These are phyloP conservation scores for Sipha flava DNA, from an alignment of 1,140 invertebrate genomes.

Conservation along the genomic window DNA sequence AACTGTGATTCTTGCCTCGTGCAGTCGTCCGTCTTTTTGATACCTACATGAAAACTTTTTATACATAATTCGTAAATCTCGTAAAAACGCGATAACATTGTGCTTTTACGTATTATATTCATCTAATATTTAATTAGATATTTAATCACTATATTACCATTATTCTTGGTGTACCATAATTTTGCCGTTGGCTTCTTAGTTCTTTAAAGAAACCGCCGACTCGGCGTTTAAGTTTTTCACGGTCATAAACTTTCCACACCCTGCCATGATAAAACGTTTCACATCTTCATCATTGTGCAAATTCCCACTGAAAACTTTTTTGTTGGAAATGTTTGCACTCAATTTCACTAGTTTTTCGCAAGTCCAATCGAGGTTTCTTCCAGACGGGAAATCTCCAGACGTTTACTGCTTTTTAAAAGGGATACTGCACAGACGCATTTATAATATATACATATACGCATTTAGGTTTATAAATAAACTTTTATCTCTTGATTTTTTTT, in stretches of 20 bases:
- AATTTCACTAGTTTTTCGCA: neutral
- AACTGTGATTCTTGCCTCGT: too few species aligned
- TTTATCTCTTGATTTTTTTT: too few species aligned
- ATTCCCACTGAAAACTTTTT: neutral
- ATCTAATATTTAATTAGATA: too few species aligned
- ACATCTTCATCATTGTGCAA: neutral
- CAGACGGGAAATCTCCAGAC: neutral
- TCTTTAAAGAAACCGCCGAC: neutral
- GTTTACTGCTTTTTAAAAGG: too few species aligned
- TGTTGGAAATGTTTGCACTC: neutral
- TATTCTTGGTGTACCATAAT: neutral
- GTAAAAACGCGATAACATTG: too few species aligned
- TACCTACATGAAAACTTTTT: too few species aligned
- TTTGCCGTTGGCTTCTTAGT: neutral
- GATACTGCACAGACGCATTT: too few species aligned
- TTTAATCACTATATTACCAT: neutral
- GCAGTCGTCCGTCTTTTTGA: too few species aligned
- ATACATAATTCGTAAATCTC: too few species aligned
- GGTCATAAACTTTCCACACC: neutral
- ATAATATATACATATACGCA: too few species aligned
- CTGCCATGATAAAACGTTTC: neutral
- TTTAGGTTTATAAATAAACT: too few species aligned
- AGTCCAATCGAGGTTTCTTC: neutral
- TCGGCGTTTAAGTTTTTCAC: neutral
- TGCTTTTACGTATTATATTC: too few species aligned